Evolutionary conservation across 2,797 vertebrate genomes (phyloP), one percentile per base, ranked within the genome.

Genomic region (Esox lucius): DNA sequence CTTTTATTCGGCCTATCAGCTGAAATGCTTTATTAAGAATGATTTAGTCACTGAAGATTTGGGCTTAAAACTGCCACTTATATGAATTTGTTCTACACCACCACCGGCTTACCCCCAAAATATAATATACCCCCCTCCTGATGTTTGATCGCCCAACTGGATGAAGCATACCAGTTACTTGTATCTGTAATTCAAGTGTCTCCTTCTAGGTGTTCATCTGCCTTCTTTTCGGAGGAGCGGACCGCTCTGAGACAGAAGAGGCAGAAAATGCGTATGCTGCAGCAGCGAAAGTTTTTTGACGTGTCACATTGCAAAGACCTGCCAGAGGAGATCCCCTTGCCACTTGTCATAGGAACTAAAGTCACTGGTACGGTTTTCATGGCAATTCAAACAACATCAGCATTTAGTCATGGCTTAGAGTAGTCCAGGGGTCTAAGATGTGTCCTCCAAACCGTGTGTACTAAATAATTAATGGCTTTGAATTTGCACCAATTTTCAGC

Each of bases 281-380:
- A 99, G 85, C 98, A 99, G 85, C 92, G 97, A 73, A 99, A 99
- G 81, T 94, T 99, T 77, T 94, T 96, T 9, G 98, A 99, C 53
- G 93, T 99, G 80, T 98, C 97, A 1, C 94, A 94, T 75, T 99
- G 97, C 90, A 99, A 99, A 95, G 98, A 99, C 81, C 96, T 99
- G 78, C 98, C 98, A 13, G 98, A 99, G 72, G 97, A 99, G 91
- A 99, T 99, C 85, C 98, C 98, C 26, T 87, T 99, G 66, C 97
- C 97, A 0, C 92, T 99, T 85, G 97, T 98, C 85, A 99, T 99
- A 83, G 98, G 98, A 90, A 99, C 98, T 73, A 99, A 99, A 95
- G 98, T 99, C 86, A 99, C 92, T 1, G 92, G 92, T 93, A 51
- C 62, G 48, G 31, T 68, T 1, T 26, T n/a, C 26, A 16, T 24